Percentiles rank a stretch among this genome's conserved stretches.
Evolutionary conservation across 2,113 vertebrate species (phyloP).

Genomic region (Channa maculata): DNA sequence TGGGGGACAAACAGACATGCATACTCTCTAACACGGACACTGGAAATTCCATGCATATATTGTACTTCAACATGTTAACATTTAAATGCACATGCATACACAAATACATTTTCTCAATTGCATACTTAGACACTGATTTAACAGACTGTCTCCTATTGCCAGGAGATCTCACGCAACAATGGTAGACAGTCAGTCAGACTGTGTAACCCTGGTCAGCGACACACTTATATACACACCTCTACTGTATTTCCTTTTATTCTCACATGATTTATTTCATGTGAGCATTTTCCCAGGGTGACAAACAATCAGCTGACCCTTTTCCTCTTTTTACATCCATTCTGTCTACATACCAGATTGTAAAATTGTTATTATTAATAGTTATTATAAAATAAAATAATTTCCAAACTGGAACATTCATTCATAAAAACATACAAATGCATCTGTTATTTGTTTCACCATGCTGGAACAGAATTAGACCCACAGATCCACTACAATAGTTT

Average conservation of each 20-base stretch:
- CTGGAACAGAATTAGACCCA: neutral
- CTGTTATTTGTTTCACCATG: neutral
- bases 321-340: slow-evolving; percentile 33
- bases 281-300: slow-evolving; percentile 66
- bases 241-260: slow-evolving; percentile 66
- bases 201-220: slow-evolving; percentile 24
- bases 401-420: neutral
- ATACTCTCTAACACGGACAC: neutral
- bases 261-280: slow-evolving; percentile 64
- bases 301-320: slow-evolving; percentile 73
- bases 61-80: neutral
- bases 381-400: neutral
- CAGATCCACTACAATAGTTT: neutral
- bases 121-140: neutral
- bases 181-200: slow-evolving; percentile 29
- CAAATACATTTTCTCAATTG: neutral
- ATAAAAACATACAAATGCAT: neutral
- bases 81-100: no score
- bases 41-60: neutral
- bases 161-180: neutral
- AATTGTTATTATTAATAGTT: neutral
- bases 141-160: neutral
- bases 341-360: slow-evolving; percentile 3
- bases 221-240: slow-evolving; percentile 51
- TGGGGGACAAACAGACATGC: slow-evolving; percentile 55